Percentiles rank a stretch among this genome's conserved stretches.
phyloP scores from a whole-genome alignment of 2,888 invertebrate species.

The Agapostemon virescens region DNA sequence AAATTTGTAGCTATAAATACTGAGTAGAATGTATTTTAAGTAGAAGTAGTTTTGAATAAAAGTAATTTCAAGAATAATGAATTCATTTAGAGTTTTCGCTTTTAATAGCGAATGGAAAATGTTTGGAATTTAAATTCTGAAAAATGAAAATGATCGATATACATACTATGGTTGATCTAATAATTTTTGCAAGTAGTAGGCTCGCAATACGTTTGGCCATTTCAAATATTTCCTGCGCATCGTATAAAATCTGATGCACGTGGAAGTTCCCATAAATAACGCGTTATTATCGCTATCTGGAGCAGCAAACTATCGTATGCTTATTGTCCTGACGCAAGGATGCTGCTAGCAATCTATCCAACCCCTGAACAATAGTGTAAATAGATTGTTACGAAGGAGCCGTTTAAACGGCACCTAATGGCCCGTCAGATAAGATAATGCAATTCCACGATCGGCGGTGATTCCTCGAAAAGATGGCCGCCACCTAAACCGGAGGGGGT shows the following conservation, averaged over 20 bases:
- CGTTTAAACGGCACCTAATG: constrained; percentile 55
- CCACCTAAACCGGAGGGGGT: constrained; percentile 24
- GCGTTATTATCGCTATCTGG: constrained; percentile 14
- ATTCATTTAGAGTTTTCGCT: too few species aligned
- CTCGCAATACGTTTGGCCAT: not conserved
- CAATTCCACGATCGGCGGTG: constrained; percentile 45
- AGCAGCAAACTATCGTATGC: constrained; percentile 17
- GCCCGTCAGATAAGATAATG: constrained; percentile 67
- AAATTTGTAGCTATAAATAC: too few species aligned
- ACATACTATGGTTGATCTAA: not conserved
- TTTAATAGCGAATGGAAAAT: too few species aligned
- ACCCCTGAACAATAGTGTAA: constrained; percentile 40
- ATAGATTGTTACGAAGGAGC: constrained; percentile 53
- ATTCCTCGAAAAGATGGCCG: constrained; percentile 37
- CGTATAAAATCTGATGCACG: not conserved
- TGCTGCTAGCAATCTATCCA: constrained; percentile 19
- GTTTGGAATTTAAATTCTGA: too few species aligned
- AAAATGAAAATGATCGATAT: not conserved
- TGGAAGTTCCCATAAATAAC: constrained; percentile 19
- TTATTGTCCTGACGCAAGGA: constrained; percentile 36
- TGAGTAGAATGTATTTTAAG: too few species aligned
- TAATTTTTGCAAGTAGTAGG: not conserved
- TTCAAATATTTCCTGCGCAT: not conserved
- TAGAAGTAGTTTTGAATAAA: too few species aligned
- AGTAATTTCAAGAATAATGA: too few species aligned